Percentiles rank a stretch among this genome's conserved stretches.
Evolutionary conservation across 1,140 invertebrate species (phyloP).

Genomic region (Planococcus citri): DNA sequence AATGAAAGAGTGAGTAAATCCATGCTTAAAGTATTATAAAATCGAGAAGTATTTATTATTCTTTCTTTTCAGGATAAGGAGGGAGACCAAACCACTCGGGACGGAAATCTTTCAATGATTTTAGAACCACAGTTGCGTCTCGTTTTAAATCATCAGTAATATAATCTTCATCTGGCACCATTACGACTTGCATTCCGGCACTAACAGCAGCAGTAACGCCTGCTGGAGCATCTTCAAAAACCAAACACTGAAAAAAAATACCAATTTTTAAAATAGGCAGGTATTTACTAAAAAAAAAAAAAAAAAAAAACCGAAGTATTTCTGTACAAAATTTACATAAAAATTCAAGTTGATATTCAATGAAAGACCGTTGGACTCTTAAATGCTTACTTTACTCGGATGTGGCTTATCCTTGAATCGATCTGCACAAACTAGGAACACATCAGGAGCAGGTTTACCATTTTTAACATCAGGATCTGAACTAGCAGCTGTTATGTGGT

Average conservation of each 20-base stretch:
- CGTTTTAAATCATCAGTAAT: constrained; percentile 35
- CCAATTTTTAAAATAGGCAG: too few relatives aligned
- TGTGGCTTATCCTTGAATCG: constrained; percentile 62
- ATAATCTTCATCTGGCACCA: constrained; percentile 63
- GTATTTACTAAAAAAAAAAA: too few relatives aligned
- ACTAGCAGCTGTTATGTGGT: constrained; percentile 74
- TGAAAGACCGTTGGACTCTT: too few relatives aligned
- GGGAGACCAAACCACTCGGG: constrained; percentile 78
- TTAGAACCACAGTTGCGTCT: constrained; percentile 56
- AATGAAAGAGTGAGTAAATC: too few relatives aligned
- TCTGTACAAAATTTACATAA: neutral
- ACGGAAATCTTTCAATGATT: constrained; percentile 63
- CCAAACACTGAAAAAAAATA: constrained; percentile 72
- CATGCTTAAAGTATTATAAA: too few relatives aligned
- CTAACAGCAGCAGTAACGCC: constrained; percentile 67
- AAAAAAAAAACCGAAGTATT: neutral
- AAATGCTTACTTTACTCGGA: constrained; percentile 47
- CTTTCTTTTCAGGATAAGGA: constrained; percentile 36
- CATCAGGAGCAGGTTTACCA: constrained; percentile 88
- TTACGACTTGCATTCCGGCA: constrained; percentile 78
- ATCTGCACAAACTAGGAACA: constrained; percentile 71
- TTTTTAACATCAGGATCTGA: constrained; percentile 72
- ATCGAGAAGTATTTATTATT: too few relatives aligned
- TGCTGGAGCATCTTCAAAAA: constrained; percentile 86
- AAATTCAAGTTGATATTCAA: too few relatives aligned